Evolutionary conservation across 92 coral and sea anemone species (phyloP), one percentile per base, ranked within the genome.

Genomic region (Palythoa heliodiscus): DNA sequence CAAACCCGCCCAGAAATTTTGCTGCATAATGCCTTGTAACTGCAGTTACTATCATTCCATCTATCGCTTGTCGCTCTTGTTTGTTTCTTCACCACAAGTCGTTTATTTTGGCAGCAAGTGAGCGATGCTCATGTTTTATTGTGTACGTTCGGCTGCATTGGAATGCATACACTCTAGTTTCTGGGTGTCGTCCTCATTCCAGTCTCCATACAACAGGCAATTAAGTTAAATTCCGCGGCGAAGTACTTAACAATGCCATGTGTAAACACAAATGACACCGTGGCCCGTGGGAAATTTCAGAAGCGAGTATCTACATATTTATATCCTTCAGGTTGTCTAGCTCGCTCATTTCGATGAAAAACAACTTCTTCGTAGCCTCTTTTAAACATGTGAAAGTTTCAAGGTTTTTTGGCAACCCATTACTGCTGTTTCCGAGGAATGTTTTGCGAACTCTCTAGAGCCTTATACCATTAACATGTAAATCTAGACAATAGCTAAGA

Each of bases 161-260:
- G 84, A 80, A 80, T 80, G 84, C 74, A 68, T 22, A 23, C 84
- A 43, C 39, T 66, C 14, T 58, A 64, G 61, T 54, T 22, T 66
- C 22, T 66, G 39, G 72, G 73, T 40, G 72, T 24, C 14, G 84
- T 52, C 64, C 43, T 80, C 74, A 80, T 80, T 19, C 69, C 69
- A 63, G 25, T 38, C 38, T 50, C 84, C 57, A 43, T 64, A 69
- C 43, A 15, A 29, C 84, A 47, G 17, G 61, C 66, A 67, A 80
- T 80, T 80, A 78, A n/a, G 53, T 73, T 60, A 80, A 66, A 80
- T 64, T 80, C 84, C 84, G 84, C 84, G 73, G 84, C 58, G 61
- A 22, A 47, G 61, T 80, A 73, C 43, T 43, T 43, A 80, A 80
- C 84, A 80, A 80, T 80, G 63, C 74, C 7, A 13, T 47, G 58